Base-by-base conservation (phyloP, 2,888 invertebrate species). In the Pterobdella sp. region DNA sequence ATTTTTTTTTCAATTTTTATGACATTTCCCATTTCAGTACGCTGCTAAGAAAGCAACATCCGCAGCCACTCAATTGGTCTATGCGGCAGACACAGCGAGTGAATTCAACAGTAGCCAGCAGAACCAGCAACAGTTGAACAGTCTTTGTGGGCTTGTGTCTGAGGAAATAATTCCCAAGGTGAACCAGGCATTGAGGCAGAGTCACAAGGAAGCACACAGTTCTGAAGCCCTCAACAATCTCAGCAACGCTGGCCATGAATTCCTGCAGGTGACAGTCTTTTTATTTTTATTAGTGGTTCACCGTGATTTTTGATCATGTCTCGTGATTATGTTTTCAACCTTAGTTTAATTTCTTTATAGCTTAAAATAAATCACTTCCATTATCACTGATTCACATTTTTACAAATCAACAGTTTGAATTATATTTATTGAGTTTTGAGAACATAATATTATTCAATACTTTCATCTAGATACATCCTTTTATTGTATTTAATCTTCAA, bases 11-110 rank as follows among this genome's bases (percentile, higher is more conserved):
- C n/a, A n/a, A n/a, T n/a, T n/a, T n/a, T n/a, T n/a, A n/a, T n/a
- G n/a, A n/a, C n/a, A n/a, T n/a, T n/a, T n/a, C n/a, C n/a, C n/a
- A n/a, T n/a, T n/a, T 49, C 70, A 74, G 74, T 42, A 67, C 42
- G 68, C 74, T 10, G 92, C 93, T 0, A 90, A 90, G 77, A 90
- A 91, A 78, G 92, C 93, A 0, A 91, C 92, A 0, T 89, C 92
- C 0, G 90, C 91, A 73, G 93, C 93, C 0, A 93, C 93, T 0
- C 95, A 96, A 82, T 90, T 93, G 79, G 90, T 95, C 77, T 90
- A 92, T 0, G 91, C 94, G 0, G 90, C 93, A 0, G 91, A 92
- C 78, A 90, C 90, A 78, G 92, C 91, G 0, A 88, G 91, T 83
- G 92, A 90, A 82, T 79, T 79, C 35, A 83, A 83, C 78, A 79